phyloP scores from a whole-genome alignment of 2,113 vertebrate species.

The Hippocampus abdominalis region DNA sequence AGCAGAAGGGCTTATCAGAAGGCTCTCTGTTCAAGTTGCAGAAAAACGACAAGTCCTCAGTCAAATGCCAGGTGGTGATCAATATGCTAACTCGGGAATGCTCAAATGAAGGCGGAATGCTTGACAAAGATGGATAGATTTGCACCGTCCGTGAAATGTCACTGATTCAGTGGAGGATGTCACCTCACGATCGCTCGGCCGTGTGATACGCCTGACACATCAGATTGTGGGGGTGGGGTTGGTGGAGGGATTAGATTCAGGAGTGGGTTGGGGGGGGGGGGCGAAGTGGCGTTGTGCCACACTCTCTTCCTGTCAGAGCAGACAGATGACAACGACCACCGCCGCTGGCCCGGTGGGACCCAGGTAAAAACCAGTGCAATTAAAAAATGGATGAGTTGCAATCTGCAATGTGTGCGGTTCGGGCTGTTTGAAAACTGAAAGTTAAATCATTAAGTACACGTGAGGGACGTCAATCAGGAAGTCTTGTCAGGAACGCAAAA shows the following conservation, averaged over 20 bases:
- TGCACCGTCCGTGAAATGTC: conserved; percentile 82
- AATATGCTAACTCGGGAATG: conserved; percentile 81
- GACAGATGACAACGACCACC: conserved; percentile 79
- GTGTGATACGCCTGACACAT: conserved; percentile 81
- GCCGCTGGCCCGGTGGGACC: conserved; percentile 66
- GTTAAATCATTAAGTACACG: conserved; percentile 61
- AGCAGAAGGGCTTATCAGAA: conserved; percentile 62
- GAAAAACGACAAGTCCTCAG: conserved; percentile 67
- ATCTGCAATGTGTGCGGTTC: conserved; percentile 72
- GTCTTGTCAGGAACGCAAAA: conserved; percentile 34
- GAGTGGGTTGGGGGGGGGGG: neutral
- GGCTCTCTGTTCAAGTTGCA: conserved; percentile 57
- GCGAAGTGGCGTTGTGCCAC: conserved; percentile 63
- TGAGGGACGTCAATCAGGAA: conserved; percentile 56
- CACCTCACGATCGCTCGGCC: conserved; percentile 76
- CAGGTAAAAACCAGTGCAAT: conserved; percentile 76
- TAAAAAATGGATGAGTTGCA: conserved; percentile 79
- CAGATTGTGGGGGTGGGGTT: conserved; percentile 60
- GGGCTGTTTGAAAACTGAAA: conserved; percentile 66
- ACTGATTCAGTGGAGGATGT: conserved; percentile 82
- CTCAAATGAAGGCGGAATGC: conserved; percentile 67
- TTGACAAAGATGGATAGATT: conserved; percentile 83
- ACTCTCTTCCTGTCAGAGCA: conserved; percentile 71
- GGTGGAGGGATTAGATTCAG: too few species aligned
- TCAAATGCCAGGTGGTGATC: conserved; percentile 71